Evolutionary conservation across 2,797 vertebrate genomes (phyloP).

Genomic region (Aphelocoma californica): DNA sequence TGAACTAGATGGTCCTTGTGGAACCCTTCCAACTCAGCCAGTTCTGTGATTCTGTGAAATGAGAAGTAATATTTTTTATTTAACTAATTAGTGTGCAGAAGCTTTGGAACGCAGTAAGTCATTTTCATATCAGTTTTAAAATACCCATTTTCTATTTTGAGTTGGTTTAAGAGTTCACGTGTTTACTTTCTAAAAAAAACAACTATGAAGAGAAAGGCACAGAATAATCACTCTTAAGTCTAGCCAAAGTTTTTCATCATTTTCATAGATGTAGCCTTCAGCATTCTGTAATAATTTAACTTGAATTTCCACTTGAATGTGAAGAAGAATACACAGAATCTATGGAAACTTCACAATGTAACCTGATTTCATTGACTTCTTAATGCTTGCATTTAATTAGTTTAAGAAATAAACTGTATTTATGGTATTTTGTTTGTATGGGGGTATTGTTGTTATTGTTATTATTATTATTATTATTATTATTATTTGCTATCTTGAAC

Average conservation of each 20-base stretch:
- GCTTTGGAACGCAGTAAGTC: background rate
- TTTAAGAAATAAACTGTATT: background rate
- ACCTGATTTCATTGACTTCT: background rate
- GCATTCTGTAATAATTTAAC: background rate
- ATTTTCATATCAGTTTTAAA: background rate
- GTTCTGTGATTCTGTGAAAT: background rate
- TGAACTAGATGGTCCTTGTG: background rate
- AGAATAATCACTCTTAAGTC: background rate
- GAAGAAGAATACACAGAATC: background rate
- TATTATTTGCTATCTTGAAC: background rate
- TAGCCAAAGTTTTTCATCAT: background rate
- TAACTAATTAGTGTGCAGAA: background rate
- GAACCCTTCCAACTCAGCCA: background rate
- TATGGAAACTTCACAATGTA: background rate
- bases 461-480: background rate
- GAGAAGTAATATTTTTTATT: background rate
- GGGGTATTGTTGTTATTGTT: background rate
- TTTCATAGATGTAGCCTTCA: background rate
- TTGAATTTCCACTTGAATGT: background rate
- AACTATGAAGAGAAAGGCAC: background rate
- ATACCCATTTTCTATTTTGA: background rate
- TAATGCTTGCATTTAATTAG: background rate
- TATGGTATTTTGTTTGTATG: background rate
- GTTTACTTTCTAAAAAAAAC: background rate
- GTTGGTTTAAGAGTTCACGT: background rate